A percentile compares a stretch with the other conserved stretches of the same genome.
Evolutionary conservation across 2,888 invertebrate species (phyloP).

Genomic region (Macrosiphum euphorbiae): DNA sequence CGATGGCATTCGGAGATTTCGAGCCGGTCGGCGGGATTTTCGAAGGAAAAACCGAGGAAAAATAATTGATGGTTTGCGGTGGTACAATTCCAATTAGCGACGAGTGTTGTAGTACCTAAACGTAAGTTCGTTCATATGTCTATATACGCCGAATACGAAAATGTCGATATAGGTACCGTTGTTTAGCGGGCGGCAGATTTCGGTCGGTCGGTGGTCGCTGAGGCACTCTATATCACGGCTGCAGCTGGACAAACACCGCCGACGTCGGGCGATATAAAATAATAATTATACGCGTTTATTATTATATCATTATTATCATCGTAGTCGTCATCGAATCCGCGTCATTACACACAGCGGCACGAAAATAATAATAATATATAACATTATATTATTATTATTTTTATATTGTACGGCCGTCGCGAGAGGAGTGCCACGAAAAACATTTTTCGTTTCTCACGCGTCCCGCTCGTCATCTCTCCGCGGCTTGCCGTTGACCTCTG

Average conservation of each 20-base stretch:
- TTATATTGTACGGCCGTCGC: not conserved
- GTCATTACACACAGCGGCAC: constrained; percentile 18
- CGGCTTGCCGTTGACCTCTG: constrained; percentile 16
- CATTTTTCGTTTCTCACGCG: constrained; percentile 56
- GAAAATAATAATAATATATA: not conserved
- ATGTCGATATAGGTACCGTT: not conserved
- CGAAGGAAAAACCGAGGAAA: not conserved
- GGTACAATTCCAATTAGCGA: not conserved
- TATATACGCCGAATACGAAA: not conserved
- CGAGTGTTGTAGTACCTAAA: not conserved
- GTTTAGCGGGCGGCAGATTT: not conserved
- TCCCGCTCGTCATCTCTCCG: not conserved
- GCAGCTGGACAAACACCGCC: not conserved
- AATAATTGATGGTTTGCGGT: not conserved
- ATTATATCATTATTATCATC: not conserved
- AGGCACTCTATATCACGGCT: not conserved
- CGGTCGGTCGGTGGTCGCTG: not conserved
- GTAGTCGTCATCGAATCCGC: not conserved
- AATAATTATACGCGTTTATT: not conserved
- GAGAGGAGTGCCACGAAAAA: constrained; percentile 13
- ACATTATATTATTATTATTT: not conserved
- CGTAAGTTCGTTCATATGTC: not conserved
- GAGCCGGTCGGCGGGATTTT: not conserved
- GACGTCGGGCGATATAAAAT: not conserved
- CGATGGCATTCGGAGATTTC: not conserved